Evolutionary conservation across 1,140 invertebrate species (phyloP).

Genomic region (Belonocnema kinseyi): DNA sequence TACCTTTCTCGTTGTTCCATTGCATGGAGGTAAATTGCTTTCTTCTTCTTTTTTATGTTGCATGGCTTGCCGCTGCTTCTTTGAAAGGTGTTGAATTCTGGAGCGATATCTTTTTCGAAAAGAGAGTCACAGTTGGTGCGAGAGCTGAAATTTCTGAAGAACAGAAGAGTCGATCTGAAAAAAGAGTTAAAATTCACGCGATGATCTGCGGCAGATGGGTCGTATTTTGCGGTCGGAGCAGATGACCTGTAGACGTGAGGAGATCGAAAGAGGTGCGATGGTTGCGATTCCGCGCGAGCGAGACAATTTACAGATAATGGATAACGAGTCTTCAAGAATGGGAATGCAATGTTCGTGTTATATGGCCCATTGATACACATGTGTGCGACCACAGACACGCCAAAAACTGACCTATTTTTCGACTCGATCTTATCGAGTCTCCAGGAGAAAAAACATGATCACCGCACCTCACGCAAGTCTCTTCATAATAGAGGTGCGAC

Average conservation of each 20-base stretch:
- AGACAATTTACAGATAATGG: constrained; percentile 36
- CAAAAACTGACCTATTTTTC: constrained; percentile 54
- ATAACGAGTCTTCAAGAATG: constrained; percentile 37
- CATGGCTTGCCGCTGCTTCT: too few relatives aligned
- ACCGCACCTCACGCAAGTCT: neutral
- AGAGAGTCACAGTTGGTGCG: constrained; percentile 16
- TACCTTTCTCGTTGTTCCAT: too few relatives aligned
- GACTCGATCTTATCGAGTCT: neutral
- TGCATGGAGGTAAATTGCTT: too few relatives aligned
- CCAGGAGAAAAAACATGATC: neutral
- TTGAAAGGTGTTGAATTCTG: too few relatives aligned
- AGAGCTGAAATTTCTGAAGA: constrained; percentile 17
- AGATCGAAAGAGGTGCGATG: constrained; percentile 24
- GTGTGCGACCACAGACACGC: constrained; percentile 62
- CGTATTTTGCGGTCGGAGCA: constrained; percentile 37
- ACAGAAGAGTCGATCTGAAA: neutral
- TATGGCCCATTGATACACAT: constrained; percentile 42
- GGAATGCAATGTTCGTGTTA: constrained; percentile 1
- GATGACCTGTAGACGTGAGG: constrained; percentile 35
- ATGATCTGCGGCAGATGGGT: constrained; percentile 33
- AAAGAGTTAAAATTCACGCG: constrained; percentile 28
- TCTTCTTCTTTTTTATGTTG: too few relatives aligned
- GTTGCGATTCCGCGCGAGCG: constrained; percentile 30
- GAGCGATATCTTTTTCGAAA: constrained; percentile 14
- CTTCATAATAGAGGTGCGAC: neutral